Base-by-base conservation (phyloP, 2,888 invertebrate species). In the Latheticus oryzae region DNA sequence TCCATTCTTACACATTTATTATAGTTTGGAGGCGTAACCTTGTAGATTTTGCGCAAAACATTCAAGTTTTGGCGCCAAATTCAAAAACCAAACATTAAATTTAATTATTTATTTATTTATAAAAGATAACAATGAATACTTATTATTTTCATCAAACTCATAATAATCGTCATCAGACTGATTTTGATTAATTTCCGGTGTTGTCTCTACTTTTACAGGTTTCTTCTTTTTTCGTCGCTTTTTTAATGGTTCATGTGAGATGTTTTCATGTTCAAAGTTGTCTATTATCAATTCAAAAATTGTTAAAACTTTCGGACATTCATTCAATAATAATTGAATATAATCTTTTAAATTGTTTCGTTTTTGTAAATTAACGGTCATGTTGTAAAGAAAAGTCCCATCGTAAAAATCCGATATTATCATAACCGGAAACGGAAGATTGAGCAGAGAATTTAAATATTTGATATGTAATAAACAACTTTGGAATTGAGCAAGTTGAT, bases 371-470 rank as follows among this genome's bases (percentile, higher is more conserved):
- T 86, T 84, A 16, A 78, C 76, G 54, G 85, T 86, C 15, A 89
- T 77, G 78, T 92, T 92, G 68, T 91, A 92, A 1, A 89, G 73
- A 75, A 91, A 87, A 0, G 90, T 88, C 0, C 92, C 91, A 76
- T 90, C 88, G 64, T 84, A 90, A 59, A 85, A 80, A 66, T 85
- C 84, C n/a, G 83, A 83, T 69, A 88, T 82, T 23, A 80, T 77
- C 26, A 85, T 82, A 61, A 79, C 76, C 21, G 80, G 71, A 69
- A 85, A 86, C 0, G 88, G 87, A 53, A 76, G 80, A 52, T 82
- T 79, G 42, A 91, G 81, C 24, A 92, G 70, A 1, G 79, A 80
- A 78, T 92, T 92, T 5, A 93, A 76, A 65, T 84, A 78, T 64
- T 83, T 83, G 1, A 83, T 75, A 64, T 85, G 83, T 5, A 80